Base-by-base conservation (phyloP, 1,140 invertebrate species). In the Atta cephalotes region DNA sequence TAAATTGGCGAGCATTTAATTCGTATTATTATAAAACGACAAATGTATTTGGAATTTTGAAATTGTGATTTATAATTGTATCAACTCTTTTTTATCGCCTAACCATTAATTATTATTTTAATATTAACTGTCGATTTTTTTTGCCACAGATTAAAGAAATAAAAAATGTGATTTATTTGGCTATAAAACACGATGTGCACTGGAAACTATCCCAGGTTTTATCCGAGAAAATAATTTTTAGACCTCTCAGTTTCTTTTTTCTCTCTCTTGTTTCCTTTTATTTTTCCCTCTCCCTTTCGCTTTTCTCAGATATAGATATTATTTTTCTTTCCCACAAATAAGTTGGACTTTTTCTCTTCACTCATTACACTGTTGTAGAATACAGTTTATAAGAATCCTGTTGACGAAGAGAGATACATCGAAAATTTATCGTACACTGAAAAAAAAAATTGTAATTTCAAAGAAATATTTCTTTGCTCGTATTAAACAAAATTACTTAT, bases 351-450 rank as follows among this genome's bases (percentile, higher is more conserved):
- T 25, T 62, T 35, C 9, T 16, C 25, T 49, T 76, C 18, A 14
- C 70, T 76, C 80, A 84, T 84, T 84, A 25, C 79, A 39, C 21
- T 39, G 16, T 18, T 62, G n/a, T 62, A 62, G 18, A 25, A 76
- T 14, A n/a, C 70, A n/a, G 5, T 56, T 85, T 49, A 66, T 51
- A 62, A 49, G 12, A 51, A 21, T 3, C 16, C 63, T 79, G 21
- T 85, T 85, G 60, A 77, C 28, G 82, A 65, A 56, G 53, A 78
- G 49, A 77, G 82, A 79, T 66, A 79, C 62, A 31, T 76, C 25
- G 60, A 65, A 45, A 65, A n/a, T 28, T 85, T 21, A 31, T 25
- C 25, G 39, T 49, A 35, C 31, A 35, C 31, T 6, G 31, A 6
- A 35, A 35, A 35, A 35, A 35, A 35, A 35, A 35, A 35, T 35